A percentile compares a stretch with the other conserved stretches of the same genome.
These are phyloP conservation scores for Drosophila pseudotakahashii DNA, from an alignment of 2,888 invertebrate genomes.

Conservation along the genomic window DNA sequence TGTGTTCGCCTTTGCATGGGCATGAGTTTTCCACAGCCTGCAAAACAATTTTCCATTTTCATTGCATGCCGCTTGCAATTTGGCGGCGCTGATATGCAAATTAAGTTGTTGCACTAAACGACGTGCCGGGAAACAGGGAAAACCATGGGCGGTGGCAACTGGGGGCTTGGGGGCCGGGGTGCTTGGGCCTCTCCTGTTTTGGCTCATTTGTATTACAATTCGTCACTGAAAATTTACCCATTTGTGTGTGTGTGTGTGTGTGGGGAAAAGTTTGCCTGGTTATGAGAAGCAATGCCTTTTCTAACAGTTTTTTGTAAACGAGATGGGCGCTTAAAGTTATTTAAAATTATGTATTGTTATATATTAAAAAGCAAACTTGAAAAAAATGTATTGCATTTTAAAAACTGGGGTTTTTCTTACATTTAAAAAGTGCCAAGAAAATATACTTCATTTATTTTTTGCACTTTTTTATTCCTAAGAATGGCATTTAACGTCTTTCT, in stretches of 20 bases:
- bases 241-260: slow-evolving; percentile 12
- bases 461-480: too few species aligned
- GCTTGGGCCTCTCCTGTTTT: slow-evolving; percentile 15
- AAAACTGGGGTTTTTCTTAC: too few species aligned
- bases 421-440: too few species aligned
- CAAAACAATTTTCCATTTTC: slow-evolving; percentile 68
- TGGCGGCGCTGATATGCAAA: slow-evolving; percentile 82
- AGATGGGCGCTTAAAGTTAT: slow-evolving; percentile 42
- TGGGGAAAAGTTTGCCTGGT: slow-evolving; percentile 55
- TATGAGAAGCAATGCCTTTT: slow-evolving; percentile 58
- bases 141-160: slow-evolving; percentile 15
- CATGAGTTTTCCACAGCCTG: slow-evolving; percentile 46
- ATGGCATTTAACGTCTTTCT: too few species aligned
- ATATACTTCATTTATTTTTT: too few species aligned
- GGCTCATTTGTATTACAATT: slow-evolving; percentile 77
- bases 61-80: slow-evolving; percentile 83
- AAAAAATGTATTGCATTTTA: too few species aligned
- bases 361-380: too few species aligned
- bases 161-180: not conserved
- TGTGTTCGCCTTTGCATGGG: slow-evolving; percentile 47
- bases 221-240: slow-evolving; percentile 58
- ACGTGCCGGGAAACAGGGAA: slow-evolving; percentile 66
- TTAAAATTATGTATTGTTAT: not conserved
- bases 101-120: slow-evolving; percentile 84
- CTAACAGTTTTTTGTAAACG: slow-evolving; percentile 47